phyloP scores from a whole-genome alignment of 2,113 vertebrate species.

The Siphamia tubifer region DNA sequence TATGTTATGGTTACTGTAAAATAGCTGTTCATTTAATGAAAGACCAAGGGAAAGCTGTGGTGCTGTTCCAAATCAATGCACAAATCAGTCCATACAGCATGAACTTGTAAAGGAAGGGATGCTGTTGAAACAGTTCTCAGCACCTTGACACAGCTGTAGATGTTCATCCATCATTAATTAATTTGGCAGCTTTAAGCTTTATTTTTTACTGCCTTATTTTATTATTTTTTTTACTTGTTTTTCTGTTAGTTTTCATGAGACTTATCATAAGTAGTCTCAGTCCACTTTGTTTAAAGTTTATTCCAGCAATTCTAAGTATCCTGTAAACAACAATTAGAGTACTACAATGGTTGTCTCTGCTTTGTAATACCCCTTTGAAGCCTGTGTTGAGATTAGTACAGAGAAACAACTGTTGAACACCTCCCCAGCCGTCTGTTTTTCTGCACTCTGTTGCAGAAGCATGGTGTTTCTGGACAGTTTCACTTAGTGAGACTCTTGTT shows the following conservation, averaged over 20 bases:
- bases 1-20: no score
- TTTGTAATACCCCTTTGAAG: constrained; percentile 27
- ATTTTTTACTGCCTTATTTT: constrained; percentile 11
- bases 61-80: no score
- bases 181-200: constrained; percentile 8
- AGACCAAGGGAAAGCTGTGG: not conserved
- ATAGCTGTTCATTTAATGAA: not conserved
- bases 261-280: constrained; percentile 5
- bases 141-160: constrained; percentile 40
- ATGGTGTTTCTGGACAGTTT: constrained; percentile 34
- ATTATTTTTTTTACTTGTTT: constrained; percentile 3
- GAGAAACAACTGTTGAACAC: constrained; percentile 3
- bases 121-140: not conserved
- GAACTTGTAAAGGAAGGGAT: not conserved
- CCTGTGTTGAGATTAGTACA: constrained; percentile 19
- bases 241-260: constrained; percentile 24
- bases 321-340: constrained; percentile 51
- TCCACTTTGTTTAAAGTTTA: constrained; percentile 42
- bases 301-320: constrained; percentile 28
- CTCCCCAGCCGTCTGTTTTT: not conserved
- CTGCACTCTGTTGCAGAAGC: not conserved
- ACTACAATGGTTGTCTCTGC: constrained; percentile 20
- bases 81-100: not conserved
- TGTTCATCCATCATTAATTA: constrained; percentile 13
- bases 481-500: constrained; percentile 25